A percentile compares a stretch with the other conserved stretches of the same genome.
These are phyloP conservation scores for Melipona beecheii DNA, from an alignment of 2,888 invertebrate genomes.

Conservation along the genomic window DNA sequence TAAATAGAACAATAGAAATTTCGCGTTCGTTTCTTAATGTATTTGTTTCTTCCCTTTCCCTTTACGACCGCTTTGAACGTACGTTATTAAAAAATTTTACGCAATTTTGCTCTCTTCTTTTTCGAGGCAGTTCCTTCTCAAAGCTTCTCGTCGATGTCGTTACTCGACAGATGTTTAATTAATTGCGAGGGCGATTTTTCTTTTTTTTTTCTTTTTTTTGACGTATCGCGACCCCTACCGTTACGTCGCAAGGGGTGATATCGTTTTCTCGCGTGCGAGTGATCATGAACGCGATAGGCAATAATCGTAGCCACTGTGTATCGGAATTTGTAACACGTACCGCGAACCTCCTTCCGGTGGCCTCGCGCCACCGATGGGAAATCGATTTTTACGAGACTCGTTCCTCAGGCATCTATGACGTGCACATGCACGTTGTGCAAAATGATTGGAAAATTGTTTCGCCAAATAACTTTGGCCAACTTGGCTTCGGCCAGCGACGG, in stretches of 20 bases:
- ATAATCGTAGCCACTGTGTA: slow-evolving; percentile 29
- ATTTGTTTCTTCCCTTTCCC: not conserved
- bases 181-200: not conserved
- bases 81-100: not conserved
- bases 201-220: too few species aligned
- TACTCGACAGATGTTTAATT: not conserved
- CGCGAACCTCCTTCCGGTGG: slow-evolving; percentile 15
- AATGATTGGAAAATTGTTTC: slow-evolving; percentile 1
- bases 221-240: not conserved
- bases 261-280: not conserved
- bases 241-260: not conserved
- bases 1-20: slow-evolving; percentile 1
- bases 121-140: not conserved
- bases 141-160: not conserved
- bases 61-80: not conserved
- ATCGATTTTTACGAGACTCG: slow-evolving; percentile 36
- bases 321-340: slow-evolving; percentile 11
- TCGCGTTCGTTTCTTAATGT: slow-evolving; percentile 1
- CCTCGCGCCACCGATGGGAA: slow-evolving; percentile 7
- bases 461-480: not conserved
- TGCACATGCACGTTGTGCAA: not conserved
- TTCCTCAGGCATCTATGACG: not conserved
- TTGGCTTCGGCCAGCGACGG: not conserved
- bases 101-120: not conserved
- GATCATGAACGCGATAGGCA: slow-evolving; percentile 21